A percentile compares a stretch with the other conserved stretches of the same genome.
phyloP scores from a whole-genome alignment of 2,113 vertebrate genomes.

The Pelecanoides urinatrix region DNA sequence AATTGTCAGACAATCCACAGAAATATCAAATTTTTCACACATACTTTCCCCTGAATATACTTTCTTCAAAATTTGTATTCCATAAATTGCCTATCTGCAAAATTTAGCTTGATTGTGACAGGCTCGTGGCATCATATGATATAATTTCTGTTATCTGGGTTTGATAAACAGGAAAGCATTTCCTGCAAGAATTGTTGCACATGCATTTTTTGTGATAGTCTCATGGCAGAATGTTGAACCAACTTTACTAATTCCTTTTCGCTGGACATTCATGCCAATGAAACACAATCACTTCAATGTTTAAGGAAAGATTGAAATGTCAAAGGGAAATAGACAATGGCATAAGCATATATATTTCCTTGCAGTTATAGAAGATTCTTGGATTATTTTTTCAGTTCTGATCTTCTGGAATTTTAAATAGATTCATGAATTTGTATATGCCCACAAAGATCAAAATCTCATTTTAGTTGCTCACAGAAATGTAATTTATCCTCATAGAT shows the following conservation, averaged over 20 bases:
- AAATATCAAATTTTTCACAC: background rate
- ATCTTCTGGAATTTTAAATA: background rate
- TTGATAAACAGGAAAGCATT: background rate
- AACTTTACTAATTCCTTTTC: background rate
- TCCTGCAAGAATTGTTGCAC: background rate
- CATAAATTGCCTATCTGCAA: background rate
- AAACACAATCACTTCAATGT: background rate
- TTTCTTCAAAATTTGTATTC: background rate
- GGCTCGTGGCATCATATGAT: background rate
- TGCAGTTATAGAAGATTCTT: background rate
- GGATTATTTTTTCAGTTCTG: background rate
- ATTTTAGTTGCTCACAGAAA: background rate
- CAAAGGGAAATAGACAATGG: background rate
- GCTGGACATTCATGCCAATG: background rate
- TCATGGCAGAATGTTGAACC: background rate
- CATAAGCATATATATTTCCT: background rate
- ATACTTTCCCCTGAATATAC: background rate
- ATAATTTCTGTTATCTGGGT: background rate
- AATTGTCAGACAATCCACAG: background rate
- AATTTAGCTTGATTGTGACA: background rate
- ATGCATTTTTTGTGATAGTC: background rate
- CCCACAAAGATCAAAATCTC: background rate
- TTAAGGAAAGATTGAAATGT: background rate
- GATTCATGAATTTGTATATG: background rate
- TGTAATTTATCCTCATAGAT: background rate